These are phyloP conservation scores for Huso huso DNA, from an alignment of 2,797 vertebrate species.

Conservation along the genomic window DNA sequence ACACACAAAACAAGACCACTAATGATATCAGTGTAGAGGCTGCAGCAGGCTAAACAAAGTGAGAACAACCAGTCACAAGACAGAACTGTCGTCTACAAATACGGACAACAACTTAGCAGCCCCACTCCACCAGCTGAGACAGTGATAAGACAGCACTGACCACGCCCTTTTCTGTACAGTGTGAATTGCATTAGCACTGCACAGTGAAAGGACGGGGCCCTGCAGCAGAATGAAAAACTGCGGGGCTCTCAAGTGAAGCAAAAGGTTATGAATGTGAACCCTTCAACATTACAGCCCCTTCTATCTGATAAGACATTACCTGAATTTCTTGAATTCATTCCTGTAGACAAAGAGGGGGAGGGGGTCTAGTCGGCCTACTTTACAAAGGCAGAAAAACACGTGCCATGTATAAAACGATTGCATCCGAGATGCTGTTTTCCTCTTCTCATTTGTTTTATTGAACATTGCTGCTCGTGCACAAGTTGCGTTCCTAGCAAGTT, in stretches of 20 bases:
- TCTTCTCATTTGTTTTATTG: too few relatives aligned
- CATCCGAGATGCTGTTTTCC: too few relatives aligned
- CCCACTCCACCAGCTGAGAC: too few relatives aligned
- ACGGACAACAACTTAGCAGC: too few relatives aligned
- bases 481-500: too few relatives aligned
- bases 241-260: neutral
- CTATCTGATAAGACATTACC: neutral
- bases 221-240: neutral
- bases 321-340: neutral
- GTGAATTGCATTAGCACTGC: neutral
- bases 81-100: too few relatives aligned
- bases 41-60: too few relatives aligned
- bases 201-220: neutral
- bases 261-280: neutral
- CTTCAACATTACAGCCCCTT: neutral
- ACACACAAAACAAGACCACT: too few relatives aligned
- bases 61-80: too few relatives aligned
- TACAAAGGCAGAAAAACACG: neutral
- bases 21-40: too few relatives aligned
- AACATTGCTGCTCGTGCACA: too few relatives aligned
- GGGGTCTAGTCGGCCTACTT: neutral
- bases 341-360: neutral
- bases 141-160: too few relatives aligned
- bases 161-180: neutral
- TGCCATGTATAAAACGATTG: neutral